A percentile compares a stretch with the other conserved stretches of the same genome.
Evolutionary conservation across 2,888 invertebrate species (phyloP).

Genomic region (Penaeus monodon): DNA sequence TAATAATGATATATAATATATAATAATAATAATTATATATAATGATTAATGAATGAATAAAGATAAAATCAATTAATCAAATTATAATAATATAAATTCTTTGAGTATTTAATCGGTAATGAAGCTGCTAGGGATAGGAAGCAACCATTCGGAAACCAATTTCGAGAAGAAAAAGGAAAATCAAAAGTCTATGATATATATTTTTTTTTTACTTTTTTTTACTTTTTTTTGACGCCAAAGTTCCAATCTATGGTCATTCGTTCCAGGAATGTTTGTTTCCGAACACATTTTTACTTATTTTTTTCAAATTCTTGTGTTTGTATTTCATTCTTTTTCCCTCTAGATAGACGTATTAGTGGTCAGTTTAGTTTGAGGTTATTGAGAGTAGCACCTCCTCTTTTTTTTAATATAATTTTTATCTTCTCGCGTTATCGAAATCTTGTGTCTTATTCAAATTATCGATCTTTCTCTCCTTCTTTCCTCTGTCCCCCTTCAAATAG

Average conservation of each 20-base stretch:
- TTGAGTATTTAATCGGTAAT: background rate
- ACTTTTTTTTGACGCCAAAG: too few species aligned
- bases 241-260: background rate
- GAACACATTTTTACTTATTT: background rate
- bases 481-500: conserved; percentile 41
- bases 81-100: too few species aligned
- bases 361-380: background rate
- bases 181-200: background rate
- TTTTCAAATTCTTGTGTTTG: too few species aligned
- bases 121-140: background rate
- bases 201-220: too few species aligned
- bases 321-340: too few species aligned
- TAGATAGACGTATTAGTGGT: background rate
- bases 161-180: background rate
- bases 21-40: too few species aligned
- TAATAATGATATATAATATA: too few species aligned
- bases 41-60: too few species aligned
- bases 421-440: background rate
- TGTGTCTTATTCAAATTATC: conserved; percentile 2
- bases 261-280: conserved; percentile 12
- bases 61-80: too few species aligned
- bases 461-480: conserved; percentile 32
- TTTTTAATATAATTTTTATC: background rate
- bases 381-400: background rate
- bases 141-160: background rate